Conservation (phyloP, 2,113 vertebrate genomes). For the Stegastes partitus region DNA sequence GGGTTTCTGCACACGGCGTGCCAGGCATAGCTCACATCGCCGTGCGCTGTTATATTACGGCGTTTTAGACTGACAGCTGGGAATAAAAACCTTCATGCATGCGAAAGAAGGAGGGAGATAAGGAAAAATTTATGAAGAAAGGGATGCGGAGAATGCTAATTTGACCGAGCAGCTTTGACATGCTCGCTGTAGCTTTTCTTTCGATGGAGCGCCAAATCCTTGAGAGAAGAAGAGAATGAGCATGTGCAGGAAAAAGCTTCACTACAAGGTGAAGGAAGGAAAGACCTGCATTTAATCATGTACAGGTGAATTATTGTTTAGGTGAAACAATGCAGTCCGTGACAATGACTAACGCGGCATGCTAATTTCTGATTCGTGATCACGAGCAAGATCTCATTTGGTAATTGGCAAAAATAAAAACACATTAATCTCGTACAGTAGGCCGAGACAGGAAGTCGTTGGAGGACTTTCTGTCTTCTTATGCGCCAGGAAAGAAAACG, state of each 20-base stretch:
- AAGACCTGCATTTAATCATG: not conserved
- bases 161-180: not conserved
- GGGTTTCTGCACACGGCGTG: not conserved
- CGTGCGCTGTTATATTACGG: not conserved
- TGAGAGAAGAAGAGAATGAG: conserved; percentile 3
- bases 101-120: not conserved
- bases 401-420: conserved; percentile 2
- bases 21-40: not conserved
- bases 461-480: not conserved
- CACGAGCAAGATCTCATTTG: conserved; percentile 1
- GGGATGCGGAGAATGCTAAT: conserved; percentile 24
- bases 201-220: not conserved
- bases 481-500: not conserved
- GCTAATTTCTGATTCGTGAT: conserved; percentile 8
- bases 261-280: not conserved
- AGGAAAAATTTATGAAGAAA: conserved; percentile 41
- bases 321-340: conserved; percentile 1
- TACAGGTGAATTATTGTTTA: conserved; percentile 12
- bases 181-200: conserved; percentile 1
- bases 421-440: not conserved
- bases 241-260: not conserved
- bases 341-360: conserved; percentile 15
- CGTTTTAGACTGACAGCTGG: conserved; percentile 20
- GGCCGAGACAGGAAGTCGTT: too few species aligned
- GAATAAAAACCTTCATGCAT: conserved; percentile 34